Evolutionary conservation across 2,888 invertebrate genomes (phyloP).

Genomic region (Xylota segnis): DNA sequence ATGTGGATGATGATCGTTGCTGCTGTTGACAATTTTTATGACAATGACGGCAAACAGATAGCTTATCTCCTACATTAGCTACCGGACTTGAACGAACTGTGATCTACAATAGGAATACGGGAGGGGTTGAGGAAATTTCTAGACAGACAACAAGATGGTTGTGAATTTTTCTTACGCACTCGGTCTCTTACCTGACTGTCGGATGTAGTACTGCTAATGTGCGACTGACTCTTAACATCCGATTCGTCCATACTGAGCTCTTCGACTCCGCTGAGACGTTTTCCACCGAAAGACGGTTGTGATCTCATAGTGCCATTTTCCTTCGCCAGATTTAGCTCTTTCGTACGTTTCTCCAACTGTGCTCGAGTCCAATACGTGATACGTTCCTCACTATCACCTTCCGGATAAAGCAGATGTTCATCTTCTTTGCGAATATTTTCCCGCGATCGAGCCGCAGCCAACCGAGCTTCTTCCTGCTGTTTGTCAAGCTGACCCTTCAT

Average conservation of each 20-base stretch:
- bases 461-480: slow-evolving; percentile 85
- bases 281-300: slow-evolving; percentile 80
- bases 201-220: slow-evolving; percentile 88
- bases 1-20: slow-evolving; percentile 77
- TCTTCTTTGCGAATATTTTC: slow-evolving; percentile 83
- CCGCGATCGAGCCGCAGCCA: slow-evolving; percentile 81
- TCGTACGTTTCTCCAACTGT: slow-evolving; percentile 89
- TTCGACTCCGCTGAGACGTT: slow-evolving; percentile 84
- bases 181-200: slow-evolving; percentile 89
- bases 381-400: slow-evolving; percentile 82
- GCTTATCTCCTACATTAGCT: slow-evolving; percentile 87
- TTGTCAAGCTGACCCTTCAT: slow-evolving; percentile 91
- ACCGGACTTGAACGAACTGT: slow-evolving; percentile 91
- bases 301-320: slow-evolving; percentile 81
- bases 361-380: slow-evolving; percentile 89
- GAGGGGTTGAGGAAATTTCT: slow-evolving; percentile 39
- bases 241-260: slow-evolving; percentile 85
- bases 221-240: slow-evolving; percentile 88
- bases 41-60: slow-evolving; percentile 91
- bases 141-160: slow-evolving; percentile 26
- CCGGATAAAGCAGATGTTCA: slow-evolving; percentile 80
- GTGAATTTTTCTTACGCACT: slow-evolving; percentile 37
- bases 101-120: slow-evolving; percentile 85
- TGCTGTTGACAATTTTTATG: slow-evolving; percentile 88
- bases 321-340: slow-evolving; percentile 88